Conservation (phyloP, 1,140 invertebrate genomes). For the Bombyx mori region DNA sequence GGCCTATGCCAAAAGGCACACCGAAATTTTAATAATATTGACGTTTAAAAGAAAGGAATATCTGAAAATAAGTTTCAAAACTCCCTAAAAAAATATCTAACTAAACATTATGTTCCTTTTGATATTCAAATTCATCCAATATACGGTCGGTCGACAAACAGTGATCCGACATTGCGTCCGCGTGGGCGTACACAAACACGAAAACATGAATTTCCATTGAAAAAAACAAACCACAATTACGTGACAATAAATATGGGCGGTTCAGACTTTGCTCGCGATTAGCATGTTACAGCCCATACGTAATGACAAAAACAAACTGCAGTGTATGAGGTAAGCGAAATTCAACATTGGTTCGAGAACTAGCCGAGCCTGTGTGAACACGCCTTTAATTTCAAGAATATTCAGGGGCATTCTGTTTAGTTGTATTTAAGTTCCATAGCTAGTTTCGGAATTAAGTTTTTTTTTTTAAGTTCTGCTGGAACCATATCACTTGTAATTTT, state of each 20-base stretch:
- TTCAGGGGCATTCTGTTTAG: too few relatives aligned
- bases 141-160: too few relatives aligned
- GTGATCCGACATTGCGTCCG: too few relatives aligned
- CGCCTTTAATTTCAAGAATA: constrained; percentile 3
- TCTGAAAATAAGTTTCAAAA: too few relatives aligned
- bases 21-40: too few relatives aligned
- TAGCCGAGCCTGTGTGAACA: constrained; percentile 2
- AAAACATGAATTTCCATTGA: neutral
- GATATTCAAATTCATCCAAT: too few relatives aligned
- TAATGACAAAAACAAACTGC: constrained; percentile 18
- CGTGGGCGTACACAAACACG: neutral
- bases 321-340: constrained; percentile 22
- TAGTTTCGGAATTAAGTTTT: constrained; percentile 5
- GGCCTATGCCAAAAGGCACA: too few relatives aligned
- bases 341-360: constrained; percentile 22
- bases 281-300: constrained; percentile 23
- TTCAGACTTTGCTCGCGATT: constrained; percentile 29
- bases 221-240: constrained; percentile 5
- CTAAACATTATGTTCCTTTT: too few relatives aligned
- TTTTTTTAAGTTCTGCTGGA: neutral
- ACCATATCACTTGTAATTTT: neutral
- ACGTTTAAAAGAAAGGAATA: too few relatives aligned
- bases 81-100: too few relatives aligned
- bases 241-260: constrained; percentile 16
- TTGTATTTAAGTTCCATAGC: neutral